A percentile compares a stretch with the other conserved stretches of the same genome.
Conservation (phyloP, 2,113 vertebrate genomes). For the Indri indri region DNA sequence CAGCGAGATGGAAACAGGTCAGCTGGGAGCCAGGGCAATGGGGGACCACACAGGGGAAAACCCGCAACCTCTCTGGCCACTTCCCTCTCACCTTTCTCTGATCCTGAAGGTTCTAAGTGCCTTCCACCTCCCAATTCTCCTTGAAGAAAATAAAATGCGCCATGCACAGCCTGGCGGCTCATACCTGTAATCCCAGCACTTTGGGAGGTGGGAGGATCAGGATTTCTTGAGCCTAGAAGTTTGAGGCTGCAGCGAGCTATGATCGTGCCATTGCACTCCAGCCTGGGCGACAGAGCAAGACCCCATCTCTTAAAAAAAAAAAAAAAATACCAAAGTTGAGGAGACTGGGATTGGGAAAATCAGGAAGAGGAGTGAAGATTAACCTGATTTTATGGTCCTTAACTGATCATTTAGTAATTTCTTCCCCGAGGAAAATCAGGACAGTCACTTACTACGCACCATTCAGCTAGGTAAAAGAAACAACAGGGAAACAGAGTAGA, state of each 20-base stretch:
- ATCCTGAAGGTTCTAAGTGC: neutral
- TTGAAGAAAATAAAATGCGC: neutral
- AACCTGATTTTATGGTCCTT: neutral
- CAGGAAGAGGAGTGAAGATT: neutral
- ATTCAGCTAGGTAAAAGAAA: neutral
- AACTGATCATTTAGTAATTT: neutral
- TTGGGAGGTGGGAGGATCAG: too few relatives aligned
- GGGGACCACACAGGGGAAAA: rapidly evolving
- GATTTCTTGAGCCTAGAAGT: too few relatives aligned
- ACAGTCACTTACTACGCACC: too few relatives aligned
- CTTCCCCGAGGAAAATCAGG: neutral
- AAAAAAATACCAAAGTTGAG: neutral
- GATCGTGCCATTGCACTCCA: too few relatives aligned
- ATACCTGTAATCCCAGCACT: too few relatives aligned
- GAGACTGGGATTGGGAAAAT: neutral
- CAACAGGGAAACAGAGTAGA: neutral
- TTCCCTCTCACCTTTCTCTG: neutral
- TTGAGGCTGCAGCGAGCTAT: too few relatives aligned
- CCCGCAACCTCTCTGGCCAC: too few relatives aligned
- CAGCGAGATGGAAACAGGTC: neutral
- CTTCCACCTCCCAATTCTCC: neutral
- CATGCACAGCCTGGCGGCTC: too few relatives aligned
- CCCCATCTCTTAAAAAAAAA: too few relatives aligned
- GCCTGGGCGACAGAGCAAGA: too few relatives aligned
- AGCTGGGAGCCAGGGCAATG: neutral